Base-by-base conservation (phyloP, 2,888 invertebrate species). In the Theodoxus fluviatilis region DNA sequence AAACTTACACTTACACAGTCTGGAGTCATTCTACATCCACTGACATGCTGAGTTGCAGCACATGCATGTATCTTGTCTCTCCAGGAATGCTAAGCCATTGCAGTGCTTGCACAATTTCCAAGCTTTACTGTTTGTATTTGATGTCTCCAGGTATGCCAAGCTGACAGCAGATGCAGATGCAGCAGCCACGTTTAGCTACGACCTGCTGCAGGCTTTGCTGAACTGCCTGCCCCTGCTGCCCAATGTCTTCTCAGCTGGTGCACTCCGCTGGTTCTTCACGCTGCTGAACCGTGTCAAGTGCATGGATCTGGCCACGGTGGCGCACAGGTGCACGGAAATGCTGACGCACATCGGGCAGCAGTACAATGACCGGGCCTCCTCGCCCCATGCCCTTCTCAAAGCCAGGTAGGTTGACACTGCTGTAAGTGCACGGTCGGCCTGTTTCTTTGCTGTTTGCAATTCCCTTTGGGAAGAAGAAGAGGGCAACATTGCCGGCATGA, bases 191-290 rank as follows among this genome's bases (percentile, higher is more conserved):
- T 86, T 86, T 78, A 85, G 80, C 73, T 79, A 75, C 55, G 71
- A 74, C 57, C 89, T 95, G 28, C 90, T 93, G 61, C 90, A 90
- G 69, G 91, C 92, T 68, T 89, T 95, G 73, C 89, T 92, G 57
- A 90, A 90, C 9, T 90, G 92, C 74, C 88, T 95, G 66, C 92
- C 93, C 1, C 90, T 91, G 74, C 88, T 94, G 67, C 91, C 92
- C 0, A 90, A 91, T 67, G 91, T 93, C 67, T 90, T 90, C 79
- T 94, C 94, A 69, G 92, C 94, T 0, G 95, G 95, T 35, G 94
- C 94, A 35, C 89, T 96, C 67, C 92, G 93, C 75, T 96, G 95
- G 95, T 91, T 93, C 82, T 89, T 90, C 79, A 84, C 88, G 85
- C 90, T 76, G 82, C 90, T 83, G 86, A 90, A 90, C 73, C 88